A percentile compares a stretch with the other conserved stretches of the same genome.
These are phyloP conservation scores for Gallinago solitaria DNA, from an alignment of 2,797 vertebrate genomes.

Conservation along the genomic window DNA sequence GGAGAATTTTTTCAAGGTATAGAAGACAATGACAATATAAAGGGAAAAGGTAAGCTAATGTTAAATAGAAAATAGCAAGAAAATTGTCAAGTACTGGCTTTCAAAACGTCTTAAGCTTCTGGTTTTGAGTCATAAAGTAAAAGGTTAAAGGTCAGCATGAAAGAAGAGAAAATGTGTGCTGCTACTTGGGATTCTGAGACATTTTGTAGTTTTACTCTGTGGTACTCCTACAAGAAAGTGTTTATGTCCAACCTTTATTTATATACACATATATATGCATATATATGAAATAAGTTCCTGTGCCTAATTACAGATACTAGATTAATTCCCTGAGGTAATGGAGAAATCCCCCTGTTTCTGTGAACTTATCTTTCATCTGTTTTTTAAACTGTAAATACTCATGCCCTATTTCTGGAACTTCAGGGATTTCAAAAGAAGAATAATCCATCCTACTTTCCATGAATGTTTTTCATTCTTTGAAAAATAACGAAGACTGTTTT, in stretches of 20 bases:
- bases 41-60: not conserved
- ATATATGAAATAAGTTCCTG: not conserved
- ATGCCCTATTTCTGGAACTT: not conserved
- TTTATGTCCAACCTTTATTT: not conserved
- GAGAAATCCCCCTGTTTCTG: not conserved
- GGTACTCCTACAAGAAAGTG: not conserved
- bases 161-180: not conserved
- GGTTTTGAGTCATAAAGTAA: not conserved
- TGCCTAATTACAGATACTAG: not conserved
- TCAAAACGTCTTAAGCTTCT: not conserved
- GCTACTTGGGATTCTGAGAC: not conserved
- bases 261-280: not conserved
- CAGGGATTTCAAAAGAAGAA: slow-evolving; percentile 6
- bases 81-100: not conserved
- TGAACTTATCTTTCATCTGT: slow-evolving; percentile 17
- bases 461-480: slow-evolving; percentile 18
- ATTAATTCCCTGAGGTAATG: not conserved
- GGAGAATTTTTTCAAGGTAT: not conserved
- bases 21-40: not conserved
- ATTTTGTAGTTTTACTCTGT: not conserved
- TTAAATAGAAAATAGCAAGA: not conserved
- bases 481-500: not conserved
- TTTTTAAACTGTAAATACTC: slow-evolving; percentile 4
- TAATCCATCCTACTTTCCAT: not conserved
- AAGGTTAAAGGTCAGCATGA: not conserved